Conservation (phyloP, 37 sponge, comb jelly and placozoan species). For the Corticium candelabrum region DNA sequence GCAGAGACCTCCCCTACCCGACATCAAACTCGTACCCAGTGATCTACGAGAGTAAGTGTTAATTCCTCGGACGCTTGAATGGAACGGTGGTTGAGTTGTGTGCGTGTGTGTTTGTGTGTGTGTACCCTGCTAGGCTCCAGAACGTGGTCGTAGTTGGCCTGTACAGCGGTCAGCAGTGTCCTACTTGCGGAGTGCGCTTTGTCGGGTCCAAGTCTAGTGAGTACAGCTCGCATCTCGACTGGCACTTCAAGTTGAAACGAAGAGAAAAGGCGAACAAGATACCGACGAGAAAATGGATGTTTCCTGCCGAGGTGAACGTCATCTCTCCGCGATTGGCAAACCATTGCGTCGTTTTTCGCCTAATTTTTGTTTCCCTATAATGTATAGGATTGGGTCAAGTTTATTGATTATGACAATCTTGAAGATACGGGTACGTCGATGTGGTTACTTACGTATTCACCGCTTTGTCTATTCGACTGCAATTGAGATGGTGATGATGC, state of each 20-base stretch:
- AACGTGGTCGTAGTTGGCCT: too few relatives aligned
- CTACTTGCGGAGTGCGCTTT: constrained; percentile 85
- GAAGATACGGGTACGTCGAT: constrained; percentile 6
- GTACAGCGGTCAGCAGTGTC: constrained; percentile 68
- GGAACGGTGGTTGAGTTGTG: background rate
- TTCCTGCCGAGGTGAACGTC: constrained; percentile 8
- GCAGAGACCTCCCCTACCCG: constrained; percentile 28
- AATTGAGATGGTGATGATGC: too few relatives aligned
- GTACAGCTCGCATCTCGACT: constrained; percentile 80
- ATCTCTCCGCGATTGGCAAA: too few relatives aligned
- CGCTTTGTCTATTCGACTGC: too few relatives aligned
- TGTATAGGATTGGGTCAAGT: constrained; percentile 5
- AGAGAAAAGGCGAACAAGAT: constrained; percentile 9
- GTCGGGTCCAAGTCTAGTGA: constrained; percentile 17
- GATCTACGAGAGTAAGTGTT: constrained; percentile 40
- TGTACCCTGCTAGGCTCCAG: too few relatives aligned
- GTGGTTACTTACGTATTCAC: background rate
- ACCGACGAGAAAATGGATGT: background rate
- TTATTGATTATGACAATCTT: constrained; percentile 1
- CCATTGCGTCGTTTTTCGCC: too few relatives aligned
- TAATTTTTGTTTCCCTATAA: too few relatives aligned
- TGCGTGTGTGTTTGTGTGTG: background rate
- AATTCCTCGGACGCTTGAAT: too few relatives aligned
- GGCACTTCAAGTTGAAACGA: constrained; percentile 79
- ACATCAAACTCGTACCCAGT: constrained; percentile 30